Percentiles rank a stretch among this genome's conserved stretches.
phyloP scores from a whole-genome alignment of 1,140 invertebrate species.

The Conus betulinus region DNA sequence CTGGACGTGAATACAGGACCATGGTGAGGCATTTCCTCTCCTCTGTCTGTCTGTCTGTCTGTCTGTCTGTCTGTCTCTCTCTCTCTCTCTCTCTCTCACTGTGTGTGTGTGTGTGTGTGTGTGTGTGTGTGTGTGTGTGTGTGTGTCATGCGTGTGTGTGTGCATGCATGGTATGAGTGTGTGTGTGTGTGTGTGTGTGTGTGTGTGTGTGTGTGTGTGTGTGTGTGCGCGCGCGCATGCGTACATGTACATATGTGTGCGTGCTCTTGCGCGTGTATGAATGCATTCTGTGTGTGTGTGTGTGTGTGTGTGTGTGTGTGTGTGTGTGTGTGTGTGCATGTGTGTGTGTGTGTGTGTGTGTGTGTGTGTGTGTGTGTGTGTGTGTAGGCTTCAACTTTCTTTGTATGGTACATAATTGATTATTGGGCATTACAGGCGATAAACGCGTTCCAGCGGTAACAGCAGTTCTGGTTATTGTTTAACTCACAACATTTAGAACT shows the following conservation, averaged over 20 bases:
- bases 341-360: too few relatives aligned
- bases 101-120: background rate
- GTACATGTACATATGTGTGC: background rate
- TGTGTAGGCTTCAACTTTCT: background rate
- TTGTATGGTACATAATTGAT: background rate
- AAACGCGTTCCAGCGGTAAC: background rate
- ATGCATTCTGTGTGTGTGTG: background rate
- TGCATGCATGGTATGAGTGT: background rate
- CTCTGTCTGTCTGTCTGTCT: too few relatives aligned
- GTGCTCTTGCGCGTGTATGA: background rate
- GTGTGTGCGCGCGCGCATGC: background rate
- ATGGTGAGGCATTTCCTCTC: too few relatives aligned
- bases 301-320: background rate
- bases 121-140: background rate
- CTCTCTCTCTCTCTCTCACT: too few relatives aligned
- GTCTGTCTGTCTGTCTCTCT: too few relatives aligned
- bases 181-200: slow-evolving; percentile 14
- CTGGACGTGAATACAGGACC: too few relatives aligned
- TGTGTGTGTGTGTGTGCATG: background rate
- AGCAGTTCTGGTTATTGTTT: too few relatives aligned
- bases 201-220: slow-evolving; percentile 19
- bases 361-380: background rate
- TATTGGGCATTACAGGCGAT: background rate
- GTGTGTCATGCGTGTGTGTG: background rate
- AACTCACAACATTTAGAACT: too few relatives aligned